Conservation (phyloP, 2,113 vertebrate genomes). For the Bungarus multicinctus region DNA sequence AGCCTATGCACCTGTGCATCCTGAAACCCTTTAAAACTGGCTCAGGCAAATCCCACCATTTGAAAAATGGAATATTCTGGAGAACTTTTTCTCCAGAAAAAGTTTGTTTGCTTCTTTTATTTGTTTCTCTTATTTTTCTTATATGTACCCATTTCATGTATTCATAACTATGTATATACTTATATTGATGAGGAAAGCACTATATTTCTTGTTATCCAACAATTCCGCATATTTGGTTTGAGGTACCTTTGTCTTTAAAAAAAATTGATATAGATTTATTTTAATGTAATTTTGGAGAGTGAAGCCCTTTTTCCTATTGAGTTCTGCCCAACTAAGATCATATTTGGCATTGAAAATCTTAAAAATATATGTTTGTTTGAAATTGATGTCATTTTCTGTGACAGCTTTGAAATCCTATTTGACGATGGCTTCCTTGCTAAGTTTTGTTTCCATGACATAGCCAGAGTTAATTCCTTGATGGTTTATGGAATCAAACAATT, state of each 20-base stretch:
- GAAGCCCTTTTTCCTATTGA: background rate
- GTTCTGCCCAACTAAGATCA: background rate
- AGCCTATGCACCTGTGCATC: background rate
- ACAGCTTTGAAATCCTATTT: background rate
- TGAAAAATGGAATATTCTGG: background rate
- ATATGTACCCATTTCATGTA: too few species aligned
- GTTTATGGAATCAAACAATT: background rate
- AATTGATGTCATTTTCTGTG: background rate
- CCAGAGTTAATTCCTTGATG: background rate
- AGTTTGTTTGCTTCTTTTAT: too few species aligned
- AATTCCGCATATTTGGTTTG: background rate
- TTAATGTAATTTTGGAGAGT: background rate
- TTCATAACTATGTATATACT: too few species aligned
- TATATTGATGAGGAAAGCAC: background rate
- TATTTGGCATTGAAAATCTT: background rate
- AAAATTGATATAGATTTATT: background rate
- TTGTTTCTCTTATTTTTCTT: too few species aligned
- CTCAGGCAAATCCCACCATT: background rate
- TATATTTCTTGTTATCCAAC: background rate
- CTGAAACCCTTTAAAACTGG: background rate
- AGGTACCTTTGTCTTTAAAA: background rate
- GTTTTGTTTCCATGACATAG: background rate
- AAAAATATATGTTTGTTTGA: background rate
- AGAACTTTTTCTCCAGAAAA: too few species aligned
- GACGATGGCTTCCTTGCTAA: background rate